Conservation (phyloP, 2,888 invertebrate genomes). For the Morpho helenor region DNA sequence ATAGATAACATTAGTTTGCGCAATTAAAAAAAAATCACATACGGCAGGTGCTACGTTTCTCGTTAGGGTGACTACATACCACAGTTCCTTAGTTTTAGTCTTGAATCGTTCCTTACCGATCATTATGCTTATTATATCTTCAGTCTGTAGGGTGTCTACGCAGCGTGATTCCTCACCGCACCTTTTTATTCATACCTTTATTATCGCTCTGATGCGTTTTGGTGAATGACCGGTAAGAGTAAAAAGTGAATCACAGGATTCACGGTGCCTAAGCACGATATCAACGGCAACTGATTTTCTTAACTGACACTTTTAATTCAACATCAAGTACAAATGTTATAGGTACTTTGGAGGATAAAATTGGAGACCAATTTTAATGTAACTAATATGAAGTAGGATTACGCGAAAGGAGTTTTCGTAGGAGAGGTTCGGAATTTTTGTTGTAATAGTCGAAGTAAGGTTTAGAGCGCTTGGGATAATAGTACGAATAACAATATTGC, state of each 20-base stretch:
- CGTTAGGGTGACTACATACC: slow-evolving; percentile 57
- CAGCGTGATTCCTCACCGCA: slow-evolving; percentile 70
- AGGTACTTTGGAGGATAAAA: neutral
- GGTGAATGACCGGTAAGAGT: slow-evolving; percentile 73
- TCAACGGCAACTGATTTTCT: slow-evolving; percentile 51
- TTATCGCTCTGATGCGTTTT: slow-evolving; percentile 62
- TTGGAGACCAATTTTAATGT: no score
- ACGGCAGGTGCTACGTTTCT: slow-evolving; percentile 42
- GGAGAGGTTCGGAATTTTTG: no score
- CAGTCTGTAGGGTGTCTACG: slow-evolving; percentile 59
- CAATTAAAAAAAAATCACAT: slow-evolving; percentile 5
- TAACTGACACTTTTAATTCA: slow-evolving; percentile 28
- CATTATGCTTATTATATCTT: slow-evolving; percentile 40
- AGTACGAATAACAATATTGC: no score
- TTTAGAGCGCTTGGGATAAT: no score
- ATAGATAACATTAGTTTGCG: neutral
- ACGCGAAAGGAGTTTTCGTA: no score
- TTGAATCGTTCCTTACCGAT: slow-evolving; percentile 40
- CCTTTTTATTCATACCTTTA: slow-evolving; percentile 71
- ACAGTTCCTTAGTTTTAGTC: slow-evolving; percentile 59
- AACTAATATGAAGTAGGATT: no score
- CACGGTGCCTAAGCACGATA: slow-evolving; percentile 62
- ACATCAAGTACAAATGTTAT: slow-evolving; percentile 6
- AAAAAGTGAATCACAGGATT: slow-evolving; percentile 74
- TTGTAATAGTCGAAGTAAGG: no score